A percentile compares a stretch with the other conserved stretches of the same genome.
phyloP scores from a whole-genome alignment of 2,113 vertebrate genomes.

The Rhadina sibilatrix region DNA sequence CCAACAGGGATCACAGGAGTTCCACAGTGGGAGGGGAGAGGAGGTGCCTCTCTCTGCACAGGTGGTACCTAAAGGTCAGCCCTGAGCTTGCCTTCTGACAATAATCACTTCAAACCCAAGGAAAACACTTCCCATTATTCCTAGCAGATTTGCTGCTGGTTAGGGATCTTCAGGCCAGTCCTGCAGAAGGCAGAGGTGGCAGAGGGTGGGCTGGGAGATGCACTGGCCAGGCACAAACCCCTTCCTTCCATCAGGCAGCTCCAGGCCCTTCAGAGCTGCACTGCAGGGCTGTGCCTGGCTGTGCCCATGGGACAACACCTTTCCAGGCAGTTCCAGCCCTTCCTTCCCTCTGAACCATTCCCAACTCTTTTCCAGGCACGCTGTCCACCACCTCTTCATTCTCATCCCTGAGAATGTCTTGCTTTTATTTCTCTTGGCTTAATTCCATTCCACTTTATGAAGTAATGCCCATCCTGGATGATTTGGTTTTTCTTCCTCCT shows the following conservation, averaged over 20 bases:
- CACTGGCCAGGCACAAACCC: neutral
- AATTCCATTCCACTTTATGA: neutral
- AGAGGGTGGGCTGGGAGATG: neutral
- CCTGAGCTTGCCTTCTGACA: neutral
- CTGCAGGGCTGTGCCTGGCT: neutral
- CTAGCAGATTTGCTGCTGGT: neutral
- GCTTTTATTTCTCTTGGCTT: neutral
- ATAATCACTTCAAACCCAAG: neutral
- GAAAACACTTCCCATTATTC: neutral
- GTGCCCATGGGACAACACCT: rapidly evolving
- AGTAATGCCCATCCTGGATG: neutral
- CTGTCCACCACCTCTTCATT: neutral
- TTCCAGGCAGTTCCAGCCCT: neutral
- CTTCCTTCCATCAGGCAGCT: neutral
- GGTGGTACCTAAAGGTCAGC: neutral
- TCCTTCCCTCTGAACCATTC: neutral
- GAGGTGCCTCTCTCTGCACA: neutral
- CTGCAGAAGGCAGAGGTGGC: neutral
- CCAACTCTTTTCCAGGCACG: neutral
- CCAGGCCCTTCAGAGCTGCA: neutral
- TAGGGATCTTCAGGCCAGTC: neutral
- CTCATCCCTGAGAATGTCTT: neutral
- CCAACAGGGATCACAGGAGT: neutral
- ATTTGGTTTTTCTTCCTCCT: neutral
- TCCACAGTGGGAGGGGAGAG: neutral